Base-by-base conservation (phyloP, 2,888 invertebrate genomes). In the Zeuzera pyrina region DNA sequence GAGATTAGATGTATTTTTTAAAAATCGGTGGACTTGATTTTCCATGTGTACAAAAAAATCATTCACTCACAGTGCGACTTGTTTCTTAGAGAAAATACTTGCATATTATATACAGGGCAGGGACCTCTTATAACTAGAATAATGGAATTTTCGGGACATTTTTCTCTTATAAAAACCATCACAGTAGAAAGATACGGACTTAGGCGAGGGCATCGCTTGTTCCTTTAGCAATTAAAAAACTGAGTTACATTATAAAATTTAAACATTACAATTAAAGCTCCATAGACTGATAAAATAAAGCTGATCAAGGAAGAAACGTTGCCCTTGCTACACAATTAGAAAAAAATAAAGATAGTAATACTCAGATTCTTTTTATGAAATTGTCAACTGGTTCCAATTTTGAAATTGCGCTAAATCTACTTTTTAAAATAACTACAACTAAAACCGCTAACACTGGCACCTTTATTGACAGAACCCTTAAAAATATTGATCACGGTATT, bases 21-120 rank as follows among this genome's bases (percentile, higher is more conserved):
- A 47, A 46, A 47, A 46, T 60, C 65, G 65, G 65, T 65, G 65
- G 65, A 56, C 27, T 37, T 46, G 42, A 50, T 48, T 54, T 47
- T 46, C 31, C 40, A 38, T 48, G 33, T 38, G 38, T 36, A 34
- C 38, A 33, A 35, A 30, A 21, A 30, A 29, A 36, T 34, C 38
- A 34, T 33, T 36, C 39, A 39, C 34, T 36, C 35, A 30, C 36
- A 34, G 21, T 35, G 15, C 23, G 34, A 33, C 26, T 35, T 34
- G 30, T 27, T 28, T 8, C 14, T 12, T 25, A 25, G 12, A 16
- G 8, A 29, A 32, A 33, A 33, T 30, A 27, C 33, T 31, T 28
- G 22, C 25, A 29, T 31, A 23, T 29, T 34, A 25, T 35, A 23
- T 29, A 29, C 31, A 34, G 21, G 24, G 33, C 15, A 31, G 30